These are phyloP conservation scores for Entomobrya proxima DNA, from an alignment of 2,888 invertebrate genomes.

Conservation along the genomic window DNA sequence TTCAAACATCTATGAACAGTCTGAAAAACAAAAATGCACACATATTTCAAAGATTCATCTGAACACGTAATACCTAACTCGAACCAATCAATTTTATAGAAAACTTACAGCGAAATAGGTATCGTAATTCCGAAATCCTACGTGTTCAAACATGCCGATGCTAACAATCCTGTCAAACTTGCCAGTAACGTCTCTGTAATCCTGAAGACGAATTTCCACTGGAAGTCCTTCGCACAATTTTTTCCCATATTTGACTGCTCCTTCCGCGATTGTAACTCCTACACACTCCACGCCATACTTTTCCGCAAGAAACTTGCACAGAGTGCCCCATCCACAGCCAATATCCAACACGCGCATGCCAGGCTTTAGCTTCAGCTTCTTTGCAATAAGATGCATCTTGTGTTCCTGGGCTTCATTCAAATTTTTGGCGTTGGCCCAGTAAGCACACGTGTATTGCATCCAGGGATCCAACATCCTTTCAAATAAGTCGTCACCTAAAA, in stretches of 20 bases:
- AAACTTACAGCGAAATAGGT: neutral
- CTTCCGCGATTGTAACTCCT: neutral
- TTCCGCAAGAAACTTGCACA: neutral
- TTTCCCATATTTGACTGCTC: neutral
- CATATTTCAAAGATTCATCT: too few relatives aligned
- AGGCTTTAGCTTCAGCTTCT: neutral
- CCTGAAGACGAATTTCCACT: neutral
- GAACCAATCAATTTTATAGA: too few relatives aligned
- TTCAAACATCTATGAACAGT: conserved; percentile 41
- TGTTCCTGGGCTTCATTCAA: neutral
- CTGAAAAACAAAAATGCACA: neutral
- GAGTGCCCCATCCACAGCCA: neutral
- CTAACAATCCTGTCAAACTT: neutral
- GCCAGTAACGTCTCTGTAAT: neutral
- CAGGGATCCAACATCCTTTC: neutral
- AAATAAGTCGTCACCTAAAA: neutral
- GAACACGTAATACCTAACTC: too few relatives aligned
- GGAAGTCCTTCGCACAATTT: neutral
- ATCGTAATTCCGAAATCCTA: neutral
- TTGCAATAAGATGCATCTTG: neutral
- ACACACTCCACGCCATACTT: neutral
- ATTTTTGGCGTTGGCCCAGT: neutral
- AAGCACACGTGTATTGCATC: neutral
- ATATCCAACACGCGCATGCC: neutral
- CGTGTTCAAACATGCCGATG: neutral